Percentiles rank a stretch among this genome's conserved stretches.
phyloP scores from a whole-genome alignment of 2,888 invertebrate species.

The Choristoneura rosaceana region DNA sequence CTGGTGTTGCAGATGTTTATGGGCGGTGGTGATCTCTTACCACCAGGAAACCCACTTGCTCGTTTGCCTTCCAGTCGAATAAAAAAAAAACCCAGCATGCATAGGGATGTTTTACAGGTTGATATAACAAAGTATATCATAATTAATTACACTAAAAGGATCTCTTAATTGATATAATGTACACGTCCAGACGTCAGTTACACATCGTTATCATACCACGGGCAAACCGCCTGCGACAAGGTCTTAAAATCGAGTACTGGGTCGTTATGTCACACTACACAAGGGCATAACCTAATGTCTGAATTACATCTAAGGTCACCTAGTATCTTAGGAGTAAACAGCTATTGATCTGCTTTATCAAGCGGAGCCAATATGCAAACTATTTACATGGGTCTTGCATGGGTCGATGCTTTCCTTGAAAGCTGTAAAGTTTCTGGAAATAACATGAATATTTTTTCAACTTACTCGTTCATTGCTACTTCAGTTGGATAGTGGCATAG shows the following conservation, averaged over 20 bases:
- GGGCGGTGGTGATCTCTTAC: too few relatives aligned
- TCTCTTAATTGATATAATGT: constrained; percentile 38
- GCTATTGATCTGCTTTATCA: background rate
- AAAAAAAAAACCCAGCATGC: too few relatives aligned
- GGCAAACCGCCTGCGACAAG: constrained; percentile 42
- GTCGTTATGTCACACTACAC: constrained; percentile 26
- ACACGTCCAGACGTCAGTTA: constrained; percentile 40
- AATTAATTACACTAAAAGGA: constrained; percentile 13
- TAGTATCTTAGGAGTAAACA: constrained; percentile 16
- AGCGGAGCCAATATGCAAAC: background rate
- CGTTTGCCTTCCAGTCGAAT: too few relatives aligned
- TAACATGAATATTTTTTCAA: too few relatives aligned
- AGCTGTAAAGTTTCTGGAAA: too few relatives aligned
- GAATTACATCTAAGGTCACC: constrained; percentile 18
- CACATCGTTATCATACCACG: constrained; percentile 36
- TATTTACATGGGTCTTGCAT: background rate
- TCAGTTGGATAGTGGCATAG: too few relatives aligned
- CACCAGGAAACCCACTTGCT: too few relatives aligned
- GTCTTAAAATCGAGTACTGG: constrained; percentile 50
- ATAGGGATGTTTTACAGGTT: background rate
- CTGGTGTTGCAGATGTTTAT: too few relatives aligned
- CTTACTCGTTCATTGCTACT: too few relatives aligned
- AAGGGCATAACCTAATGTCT: constrained; percentile 25
- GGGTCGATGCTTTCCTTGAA: too few relatives aligned
- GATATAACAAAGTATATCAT: background rate